Conservation (phyloP, 2,888 invertebrate genomes). For the Polymixis lichenea region DNA sequence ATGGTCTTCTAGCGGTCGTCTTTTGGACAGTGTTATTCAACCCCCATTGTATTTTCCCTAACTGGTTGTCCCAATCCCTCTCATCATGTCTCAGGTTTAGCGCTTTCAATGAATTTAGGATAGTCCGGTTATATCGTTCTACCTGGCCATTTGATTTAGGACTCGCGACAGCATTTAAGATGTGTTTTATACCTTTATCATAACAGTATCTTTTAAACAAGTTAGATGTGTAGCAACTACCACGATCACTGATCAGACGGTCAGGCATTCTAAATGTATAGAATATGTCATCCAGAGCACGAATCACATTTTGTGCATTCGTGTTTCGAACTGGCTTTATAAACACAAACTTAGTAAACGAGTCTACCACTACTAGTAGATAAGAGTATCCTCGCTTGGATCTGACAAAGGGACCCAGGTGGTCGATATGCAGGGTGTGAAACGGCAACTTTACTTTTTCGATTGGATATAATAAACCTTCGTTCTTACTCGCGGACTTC, state of each 20-base stretch:
- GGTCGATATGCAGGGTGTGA: no score
- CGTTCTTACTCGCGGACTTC: no score
- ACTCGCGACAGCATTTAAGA: no score
- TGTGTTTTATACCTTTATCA: no score
- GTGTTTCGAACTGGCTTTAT: no score
- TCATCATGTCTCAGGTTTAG: not conserved
- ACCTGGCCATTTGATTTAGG: no score
- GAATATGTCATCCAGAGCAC: not conserved
- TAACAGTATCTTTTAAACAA: no score
- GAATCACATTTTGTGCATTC: conserved; percentile 1
- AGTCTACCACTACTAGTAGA: not conserved
- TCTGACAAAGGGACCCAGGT: conserved; percentile 4
- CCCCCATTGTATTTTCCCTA: no score
- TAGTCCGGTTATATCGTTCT: not conserved
- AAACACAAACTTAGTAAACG: not conserved
- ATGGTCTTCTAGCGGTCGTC: not conserved
- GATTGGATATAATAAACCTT: no score
- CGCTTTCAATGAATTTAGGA: not conserved
- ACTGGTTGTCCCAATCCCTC: not conserved
- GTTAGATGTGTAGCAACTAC: not conserved
- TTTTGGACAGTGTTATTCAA: no score
- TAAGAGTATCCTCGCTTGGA: conserved; percentile 9
- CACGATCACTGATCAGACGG: conserved; percentile 5
- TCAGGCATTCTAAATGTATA: conserved; percentile 11
- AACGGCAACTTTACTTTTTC: no score